Conservation (phyloP, 2,797 vertebrate species). For the Falco columbarius region DNA sequence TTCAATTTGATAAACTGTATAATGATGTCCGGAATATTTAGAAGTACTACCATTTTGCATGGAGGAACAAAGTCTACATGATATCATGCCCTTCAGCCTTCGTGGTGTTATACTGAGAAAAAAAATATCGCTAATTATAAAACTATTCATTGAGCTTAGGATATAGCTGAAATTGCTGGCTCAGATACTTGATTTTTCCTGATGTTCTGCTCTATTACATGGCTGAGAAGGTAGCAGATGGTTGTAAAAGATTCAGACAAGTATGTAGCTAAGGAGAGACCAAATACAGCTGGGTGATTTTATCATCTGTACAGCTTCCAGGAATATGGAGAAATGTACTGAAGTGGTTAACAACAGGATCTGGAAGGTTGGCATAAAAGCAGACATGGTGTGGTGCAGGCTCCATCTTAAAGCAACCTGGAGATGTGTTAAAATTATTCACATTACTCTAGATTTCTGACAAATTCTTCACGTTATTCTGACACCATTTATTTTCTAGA, state of each 20-base stretch:
- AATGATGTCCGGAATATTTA: conserved; percentile 29
- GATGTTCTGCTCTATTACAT: conserved; percentile 28
- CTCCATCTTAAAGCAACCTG: neutral
- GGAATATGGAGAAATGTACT: neutral
- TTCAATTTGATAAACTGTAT: neutral
- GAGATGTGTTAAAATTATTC: neutral
- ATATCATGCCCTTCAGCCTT: neutral
- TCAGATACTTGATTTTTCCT: neutral
- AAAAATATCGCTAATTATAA: conserved; percentile 3
- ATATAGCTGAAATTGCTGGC: neutral
- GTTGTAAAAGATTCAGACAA: conserved; percentile 22
- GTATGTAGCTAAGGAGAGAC: neutral
- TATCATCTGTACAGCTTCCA: neutral
- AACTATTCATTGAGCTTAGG: neutral
- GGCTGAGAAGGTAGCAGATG: conserved; percentile 45
- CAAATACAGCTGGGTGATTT: conserved; percentile 43
- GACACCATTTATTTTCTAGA: neutral
- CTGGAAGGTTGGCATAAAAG: neutral
- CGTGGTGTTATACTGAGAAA: neutral
- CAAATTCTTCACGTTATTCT: neutral
- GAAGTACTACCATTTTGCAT: neutral
- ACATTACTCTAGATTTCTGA: neutral
- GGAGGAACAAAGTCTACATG: neutral
- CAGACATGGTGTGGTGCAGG: neutral
- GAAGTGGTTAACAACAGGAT: neutral